Evolutionary conservation across 2,797 vertebrate genomes (phyloP).

Genomic region (Oreortyx pictus): DNA sequence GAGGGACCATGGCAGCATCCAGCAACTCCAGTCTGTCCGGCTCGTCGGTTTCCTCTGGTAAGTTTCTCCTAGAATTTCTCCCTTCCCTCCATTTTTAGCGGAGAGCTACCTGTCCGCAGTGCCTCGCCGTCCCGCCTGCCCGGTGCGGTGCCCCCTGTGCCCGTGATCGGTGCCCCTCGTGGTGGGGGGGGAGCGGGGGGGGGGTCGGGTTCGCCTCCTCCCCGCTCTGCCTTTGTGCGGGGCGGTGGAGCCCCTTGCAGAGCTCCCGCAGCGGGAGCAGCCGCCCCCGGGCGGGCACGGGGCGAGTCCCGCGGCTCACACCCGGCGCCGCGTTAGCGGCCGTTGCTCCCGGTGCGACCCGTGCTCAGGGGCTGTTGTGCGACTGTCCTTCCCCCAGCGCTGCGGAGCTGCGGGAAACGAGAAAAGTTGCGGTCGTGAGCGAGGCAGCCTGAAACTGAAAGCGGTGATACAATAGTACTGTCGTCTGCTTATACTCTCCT

Average conservation of each 20-base stretch:
- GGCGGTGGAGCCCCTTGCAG: background rate
- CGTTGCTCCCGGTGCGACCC: background rate
- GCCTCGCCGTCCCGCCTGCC: background rate
- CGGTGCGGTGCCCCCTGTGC: background rate
- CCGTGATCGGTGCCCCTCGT: background rate
- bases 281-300: background rate
- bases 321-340: background rate
- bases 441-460: constrained; percentile 53
- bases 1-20: constrained; percentile 92
- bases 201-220: background rate
- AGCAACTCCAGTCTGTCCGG: constrained; percentile 98
- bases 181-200: too few relatives aligned
- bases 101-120: constrained; percentile 9
- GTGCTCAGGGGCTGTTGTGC: background rate
- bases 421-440: constrained; percentile 50
- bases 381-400: background rate
- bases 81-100: constrained; percentile 32
- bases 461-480: background rate
- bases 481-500: background rate
- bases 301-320: background rate
- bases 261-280: background rate
- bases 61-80: constrained; percentile 73
- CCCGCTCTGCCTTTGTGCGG: constrained; percentile 14
- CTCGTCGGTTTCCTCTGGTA: constrained; percentile 96
- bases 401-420: background rate